These are phyloP conservation scores for Melanchra persicariae DNA, from an alignment of 2,888 invertebrate genomes.

Conservation along the genomic window DNA sequence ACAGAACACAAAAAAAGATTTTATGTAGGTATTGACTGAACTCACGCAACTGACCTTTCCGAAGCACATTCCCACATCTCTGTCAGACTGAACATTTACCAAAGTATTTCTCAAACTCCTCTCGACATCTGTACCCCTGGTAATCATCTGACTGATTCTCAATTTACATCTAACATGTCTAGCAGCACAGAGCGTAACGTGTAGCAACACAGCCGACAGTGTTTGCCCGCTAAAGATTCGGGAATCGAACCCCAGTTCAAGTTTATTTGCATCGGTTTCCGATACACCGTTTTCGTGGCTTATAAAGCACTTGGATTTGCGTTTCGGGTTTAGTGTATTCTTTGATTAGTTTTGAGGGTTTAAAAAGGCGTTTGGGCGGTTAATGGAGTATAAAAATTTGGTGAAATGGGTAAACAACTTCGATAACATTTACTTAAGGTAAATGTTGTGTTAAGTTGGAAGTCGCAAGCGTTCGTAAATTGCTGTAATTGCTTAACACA, in stretches of 20 bases:
- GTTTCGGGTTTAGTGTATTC: conserved; percentile 52
- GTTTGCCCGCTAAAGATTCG: conserved; percentile 67
- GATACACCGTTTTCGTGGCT: conserved; percentile 62
- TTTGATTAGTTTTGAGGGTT: conserved; percentile 51
- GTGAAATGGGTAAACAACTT: too few species aligned
- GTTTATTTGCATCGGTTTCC: conserved; percentile 69
- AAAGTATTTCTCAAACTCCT: too few species aligned
- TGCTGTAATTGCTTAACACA: too few species aligned
- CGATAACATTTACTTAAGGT: too few species aligned
- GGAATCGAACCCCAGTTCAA: conserved; percentile 61
- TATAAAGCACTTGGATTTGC: conserved; percentile 57
- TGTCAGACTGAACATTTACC: too few species aligned
- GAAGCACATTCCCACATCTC: too few species aligned
- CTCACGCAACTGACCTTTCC: too few species aligned
- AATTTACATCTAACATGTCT: conserved; percentile 70
- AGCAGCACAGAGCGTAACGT: conserved; percentile 56
- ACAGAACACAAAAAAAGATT: too few species aligned
- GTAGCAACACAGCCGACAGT: conserved; percentile 62
- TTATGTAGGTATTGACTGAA: too few species aligned
- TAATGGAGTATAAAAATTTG: too few species aligned
- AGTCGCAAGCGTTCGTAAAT: too few species aligned
- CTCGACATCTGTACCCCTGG: conserved; percentile 43
- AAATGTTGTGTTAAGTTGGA: too few species aligned
- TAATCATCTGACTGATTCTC: conserved; percentile 59
- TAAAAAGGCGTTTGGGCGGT: neutral